Evolutionary conservation across 1,140 invertebrate genomes (phyloP), one percentile per base, ranked within the genome.

Genomic region (Andrena cerasifolii): DNA sequence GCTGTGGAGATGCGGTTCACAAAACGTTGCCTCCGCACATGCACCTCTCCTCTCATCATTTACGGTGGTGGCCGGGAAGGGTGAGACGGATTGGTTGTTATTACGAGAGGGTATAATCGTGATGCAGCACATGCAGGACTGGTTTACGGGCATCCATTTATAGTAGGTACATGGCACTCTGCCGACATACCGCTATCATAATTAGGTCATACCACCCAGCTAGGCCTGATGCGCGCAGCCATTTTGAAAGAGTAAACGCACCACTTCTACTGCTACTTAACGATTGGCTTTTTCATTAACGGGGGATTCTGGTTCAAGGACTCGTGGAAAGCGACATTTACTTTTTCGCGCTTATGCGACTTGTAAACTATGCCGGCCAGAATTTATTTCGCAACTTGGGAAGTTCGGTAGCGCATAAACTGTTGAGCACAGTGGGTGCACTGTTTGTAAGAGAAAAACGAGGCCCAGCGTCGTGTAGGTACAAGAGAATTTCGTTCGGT

Each of bases 131-230:
- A 79, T 53, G 80, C 75, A 79, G 68, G 45, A 59, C 58, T 74
- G 80, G 76, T 83, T 83, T 83, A 83, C 76, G 80, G 75, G 65
- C 68, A 45, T 83, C 80, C 82, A 74, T 83, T 83, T 83, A 82
- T 83, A 83, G 76, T 80, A 70, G 58, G 75, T 70, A 74, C 70
- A 78, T 73, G 65, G 76, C 67, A 78, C 72, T 80, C 78, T 59
- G 56, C 61, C 56, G 79, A 61, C 79, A 40, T 47, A 84, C 79
- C 82, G 73, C 74, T 74, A 73, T 75, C 73, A 87, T 88, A 88
- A 88, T 88, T 88, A 87, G 87, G 86, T 88, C 87, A 87, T 83
- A 71, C 78, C 56, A 54, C 63, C 62, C 73, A 73, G 61, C 74
- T 40, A 40, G 36, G 3, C 53, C 66, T 49, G 61, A 74, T 68